These are phyloP conservation scores for Alviniconcha marisindica DNA, from an alignment of 1,140 invertebrate species.

Conservation along the genomic window DNA sequence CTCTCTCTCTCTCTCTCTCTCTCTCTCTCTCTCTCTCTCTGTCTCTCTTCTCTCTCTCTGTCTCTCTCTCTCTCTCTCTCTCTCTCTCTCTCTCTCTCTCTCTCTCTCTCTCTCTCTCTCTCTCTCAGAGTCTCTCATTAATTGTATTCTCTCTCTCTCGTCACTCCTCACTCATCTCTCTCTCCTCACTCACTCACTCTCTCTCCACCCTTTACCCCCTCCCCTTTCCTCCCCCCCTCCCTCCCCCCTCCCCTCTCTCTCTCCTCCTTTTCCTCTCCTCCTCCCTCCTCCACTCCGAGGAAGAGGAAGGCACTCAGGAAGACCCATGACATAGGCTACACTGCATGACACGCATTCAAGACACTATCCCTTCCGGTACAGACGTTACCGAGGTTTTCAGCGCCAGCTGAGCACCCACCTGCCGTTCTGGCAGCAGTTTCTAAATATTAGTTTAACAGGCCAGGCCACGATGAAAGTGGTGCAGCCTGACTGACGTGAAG, in stretches of 20 bases:
- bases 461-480: too few species aligned
- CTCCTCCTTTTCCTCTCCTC: background rate
- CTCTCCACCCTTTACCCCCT: background rate
- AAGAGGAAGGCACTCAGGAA: too few species aligned
- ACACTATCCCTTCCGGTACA: too few species aligned
- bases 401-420: too few species aligned
- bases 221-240: background rate
- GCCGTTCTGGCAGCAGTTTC: too few species aligned
- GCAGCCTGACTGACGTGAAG: too few species aligned
- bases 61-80: slow-evolving; percentile 9
- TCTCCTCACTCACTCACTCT: background rate
- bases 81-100: slow-evolving; percentile 4
- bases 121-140: background rate
- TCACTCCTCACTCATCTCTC: background rate
- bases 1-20: too few species aligned
- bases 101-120: background rate
- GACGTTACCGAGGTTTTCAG: too few species aligned
- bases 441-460: too few species aligned
- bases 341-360: too few species aligned
- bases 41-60: background rate
- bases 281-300: background rate
- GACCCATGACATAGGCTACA: too few species aligned
- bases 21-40: too few species aligned
- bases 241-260: background rate
- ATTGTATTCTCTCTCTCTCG: background rate